Conservation (phyloP, 2,888 invertebrate genomes). For the Odontocerum albicorne region DNA sequence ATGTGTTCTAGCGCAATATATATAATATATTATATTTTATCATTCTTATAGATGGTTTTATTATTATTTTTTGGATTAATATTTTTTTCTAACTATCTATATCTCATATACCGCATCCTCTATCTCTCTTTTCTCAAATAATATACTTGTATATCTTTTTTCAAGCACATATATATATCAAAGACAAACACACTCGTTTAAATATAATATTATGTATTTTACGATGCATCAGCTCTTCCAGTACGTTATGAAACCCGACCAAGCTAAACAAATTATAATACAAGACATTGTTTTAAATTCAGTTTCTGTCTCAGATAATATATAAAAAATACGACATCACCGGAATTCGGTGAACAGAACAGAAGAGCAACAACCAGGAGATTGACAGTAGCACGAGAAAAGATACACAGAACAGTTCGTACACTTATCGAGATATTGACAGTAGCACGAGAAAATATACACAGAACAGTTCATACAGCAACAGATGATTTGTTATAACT, state of each 20-base stretch:
- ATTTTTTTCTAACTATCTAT: conserved; percentile 10
- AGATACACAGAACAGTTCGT: too few relatives aligned
- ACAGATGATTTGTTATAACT: not conserved
- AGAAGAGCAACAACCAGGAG: not conserved
- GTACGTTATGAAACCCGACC: not conserved
- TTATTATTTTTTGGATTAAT: conserved; percentile 5
- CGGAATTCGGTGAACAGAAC: not conserved
- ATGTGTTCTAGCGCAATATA: not conserved
- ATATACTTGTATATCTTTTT: conserved; percentile 47
- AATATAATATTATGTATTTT: conserved; percentile 25
- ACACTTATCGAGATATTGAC: not conserved
- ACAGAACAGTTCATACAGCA: not conserved
- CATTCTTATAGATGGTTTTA: conserved; percentile 6
- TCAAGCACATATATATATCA: conserved; percentile 61
- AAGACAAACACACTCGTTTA: conserved; percentile 56
- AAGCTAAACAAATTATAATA: conserved; percentile 3
- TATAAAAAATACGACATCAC: not conserved
- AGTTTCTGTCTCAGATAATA: conserved; percentile 4
- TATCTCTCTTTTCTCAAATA: conserved; percentile 32
- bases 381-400: not conserved
- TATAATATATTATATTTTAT: not conserved
- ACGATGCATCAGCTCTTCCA: conserved; percentile 7
- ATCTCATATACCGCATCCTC: conserved; percentile 26
- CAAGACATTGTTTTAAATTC: conserved; percentile 17
- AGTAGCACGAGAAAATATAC: too few relatives aligned